These are phyloP conservation scores for Hippolais icterina DNA, from an alignment of 2,113 vertebrate genomes.

Conservation along the genomic window DNA sequence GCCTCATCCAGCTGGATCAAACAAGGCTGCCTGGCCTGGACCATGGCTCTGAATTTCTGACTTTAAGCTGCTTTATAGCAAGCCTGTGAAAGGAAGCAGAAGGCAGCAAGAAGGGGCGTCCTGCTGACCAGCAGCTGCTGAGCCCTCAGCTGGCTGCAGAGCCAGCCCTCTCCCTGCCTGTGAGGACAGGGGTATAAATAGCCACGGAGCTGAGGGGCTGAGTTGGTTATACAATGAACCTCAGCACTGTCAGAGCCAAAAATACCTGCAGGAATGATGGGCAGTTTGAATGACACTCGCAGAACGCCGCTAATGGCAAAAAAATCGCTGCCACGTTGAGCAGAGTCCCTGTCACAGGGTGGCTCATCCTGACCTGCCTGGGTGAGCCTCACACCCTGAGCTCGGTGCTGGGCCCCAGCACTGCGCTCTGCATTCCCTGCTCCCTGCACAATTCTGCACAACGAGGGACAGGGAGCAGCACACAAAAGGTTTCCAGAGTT, in stretches of 20 bases:
- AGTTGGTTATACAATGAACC: not conserved
- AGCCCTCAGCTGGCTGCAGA: not conserved
- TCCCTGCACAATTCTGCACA: rapidly evolving
- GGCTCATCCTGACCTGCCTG: not conserved
- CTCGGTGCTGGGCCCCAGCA: rapidly evolving
- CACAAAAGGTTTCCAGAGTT: not conserved
- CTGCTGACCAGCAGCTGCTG: not conserved
- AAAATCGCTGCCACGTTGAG: not conserved
- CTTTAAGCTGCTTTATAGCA: not conserved
- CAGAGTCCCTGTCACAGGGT: not conserved
- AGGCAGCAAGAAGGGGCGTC: not conserved
- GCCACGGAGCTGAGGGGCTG: not conserved
- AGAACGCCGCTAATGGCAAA: not conserved
- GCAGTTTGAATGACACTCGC: not conserved
- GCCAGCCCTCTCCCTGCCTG: not conserved
- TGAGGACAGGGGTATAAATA: not conserved
- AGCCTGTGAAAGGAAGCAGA: not conserved
- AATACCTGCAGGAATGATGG: not conserved
- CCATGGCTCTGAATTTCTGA: not conserved
- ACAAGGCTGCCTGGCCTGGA: not conserved
- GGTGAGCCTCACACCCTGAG: not conserved
- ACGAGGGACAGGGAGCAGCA: not conserved
- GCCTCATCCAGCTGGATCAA: not conserved
- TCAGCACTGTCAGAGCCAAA: not conserved
- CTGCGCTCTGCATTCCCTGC: not conserved